Evolutionary conservation across 2,888 invertebrate species (phyloP), one percentile per base, ranked within the genome.

Genomic region (Cephus runcator): DNA sequence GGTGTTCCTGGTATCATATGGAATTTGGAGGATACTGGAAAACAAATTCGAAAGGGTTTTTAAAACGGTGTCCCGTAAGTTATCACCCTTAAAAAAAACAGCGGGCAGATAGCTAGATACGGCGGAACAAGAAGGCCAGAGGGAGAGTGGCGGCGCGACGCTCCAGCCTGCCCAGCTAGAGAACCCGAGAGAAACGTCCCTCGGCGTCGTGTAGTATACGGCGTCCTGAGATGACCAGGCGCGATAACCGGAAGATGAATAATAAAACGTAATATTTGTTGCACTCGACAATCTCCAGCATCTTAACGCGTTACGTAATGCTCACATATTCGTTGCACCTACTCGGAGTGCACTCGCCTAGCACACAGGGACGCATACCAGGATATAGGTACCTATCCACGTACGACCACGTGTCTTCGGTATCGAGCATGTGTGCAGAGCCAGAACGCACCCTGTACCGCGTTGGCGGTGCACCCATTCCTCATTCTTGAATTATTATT

Each of bases 241-340:
- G 34, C 79, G 88, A 88, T 88, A 85, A 85, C 81, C 81, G 78
- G 81, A 83, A 87, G 85, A 85, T 81, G 84, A 87, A 87, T 85
- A 86, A 87, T 86, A 86, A 85, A 88, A 86, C 86, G 84, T 84
- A 83, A 87, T 85, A 86, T 87, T 85, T 87, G 85, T 87, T 85
- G 83, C 87, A 83, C 82, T 82, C 81, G 82, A 82, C 81, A 84
- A 88, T 88, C 86, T 85, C 82, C 40, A 76, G 79, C 79, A 87
- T 88, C 87, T 87, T 87, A 86, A 87, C 85, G 85, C 80, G 82
- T 87, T 88, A 87, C 83, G 85, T 86, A 88, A 88, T 87, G 85
- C 85, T 82, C 82, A 80, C 80, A 81, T 85, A 85, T 85, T 83
- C 82, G 84, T 84, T 83, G 79, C 80, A 81, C 79, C 79, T 74